These are phyloP conservation scores for Chymomyza caudatula DNA, from an alignment of 2,888 invertebrate species.

Conservation along the genomic window DNA sequence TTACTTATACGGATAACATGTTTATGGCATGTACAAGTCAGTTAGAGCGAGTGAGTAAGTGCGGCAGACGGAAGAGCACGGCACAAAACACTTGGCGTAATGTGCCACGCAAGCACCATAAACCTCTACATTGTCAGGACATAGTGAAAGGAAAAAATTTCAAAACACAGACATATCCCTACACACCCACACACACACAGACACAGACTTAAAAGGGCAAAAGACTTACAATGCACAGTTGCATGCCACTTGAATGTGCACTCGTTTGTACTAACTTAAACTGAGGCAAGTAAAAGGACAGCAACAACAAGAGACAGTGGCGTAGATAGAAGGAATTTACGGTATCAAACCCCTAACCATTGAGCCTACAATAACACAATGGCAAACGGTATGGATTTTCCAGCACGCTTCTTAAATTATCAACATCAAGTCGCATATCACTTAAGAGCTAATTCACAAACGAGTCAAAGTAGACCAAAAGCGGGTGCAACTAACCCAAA, in stretches of 20 bases:
- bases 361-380: background rate
- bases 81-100: background rate
- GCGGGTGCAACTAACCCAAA: no score
- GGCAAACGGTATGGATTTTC: no score
- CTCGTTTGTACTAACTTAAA: background rate
- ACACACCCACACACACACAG: background rate
- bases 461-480: no score
- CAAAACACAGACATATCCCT: background rate
- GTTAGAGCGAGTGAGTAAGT: background rate
- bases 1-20: background rate
- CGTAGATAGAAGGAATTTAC: background rate
- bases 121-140: conserved; percentile 13
- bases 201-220: background rate
- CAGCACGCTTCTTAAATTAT: no score
- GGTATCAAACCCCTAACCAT: no score
- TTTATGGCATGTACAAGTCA: background rate
- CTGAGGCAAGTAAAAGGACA: background rate
- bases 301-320: background rate
- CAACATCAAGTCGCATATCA: no score
- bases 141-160: background rate
- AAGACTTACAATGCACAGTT: background rate
- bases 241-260: background rate
- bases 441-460: no score
- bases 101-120: conserved; percentile 1
- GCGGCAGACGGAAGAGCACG: background rate